Base-by-base conservation (phyloP, 2,888 invertebrate genomes). In the Lucinisca nassula region DNA sequence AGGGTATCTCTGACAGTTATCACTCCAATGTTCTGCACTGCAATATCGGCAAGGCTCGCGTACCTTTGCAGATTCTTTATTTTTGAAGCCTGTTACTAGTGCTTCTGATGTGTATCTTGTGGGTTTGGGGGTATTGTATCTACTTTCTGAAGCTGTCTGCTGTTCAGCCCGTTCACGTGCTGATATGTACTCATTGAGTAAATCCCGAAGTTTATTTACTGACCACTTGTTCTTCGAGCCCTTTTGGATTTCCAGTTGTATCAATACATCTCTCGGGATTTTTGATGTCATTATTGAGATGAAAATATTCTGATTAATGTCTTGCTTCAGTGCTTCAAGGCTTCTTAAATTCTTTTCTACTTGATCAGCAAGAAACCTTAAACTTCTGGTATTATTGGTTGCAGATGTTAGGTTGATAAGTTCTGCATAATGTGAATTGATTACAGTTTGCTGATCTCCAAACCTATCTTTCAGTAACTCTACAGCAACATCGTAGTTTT, bases 221-320 rank as follows among this genome's bases (percentile, higher is more conserved):
- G 73, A 38, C 83, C 78, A 84, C 32, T 40, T 67, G 3, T 38
- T 45, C 6, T 32, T 49, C 40, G 79, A n/a, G 6, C 73, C 82
- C 37, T 81, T 81, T 40, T 81, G 70, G 6, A 85, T 73, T 72
- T 85, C 78, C 21, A 85, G 61, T 45, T 80, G 85, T 24, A 75
- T n/a, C 14, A 80, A 70, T 2, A 73, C 74, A 4, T 78, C 78
- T 74, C 55, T 49, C 1, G 77, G 85, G 55, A 82, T 21, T 37
- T 67, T 80, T 24, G 76, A 27, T 24, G 32, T 80, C 17, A 81
- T 49, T 61, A 80, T 77, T 27, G 80, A 80, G 6, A 85, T 37
- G 72, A 80, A 85, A 30, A 85, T 55, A 14, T 81, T 51, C 61
- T 85, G 85, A 27, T 81, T 37, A 3, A 78, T 58, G 24, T 82